Conservation (phyloP, 2,797 vertebrate species). For the Jordanella pulchra region DNA sequence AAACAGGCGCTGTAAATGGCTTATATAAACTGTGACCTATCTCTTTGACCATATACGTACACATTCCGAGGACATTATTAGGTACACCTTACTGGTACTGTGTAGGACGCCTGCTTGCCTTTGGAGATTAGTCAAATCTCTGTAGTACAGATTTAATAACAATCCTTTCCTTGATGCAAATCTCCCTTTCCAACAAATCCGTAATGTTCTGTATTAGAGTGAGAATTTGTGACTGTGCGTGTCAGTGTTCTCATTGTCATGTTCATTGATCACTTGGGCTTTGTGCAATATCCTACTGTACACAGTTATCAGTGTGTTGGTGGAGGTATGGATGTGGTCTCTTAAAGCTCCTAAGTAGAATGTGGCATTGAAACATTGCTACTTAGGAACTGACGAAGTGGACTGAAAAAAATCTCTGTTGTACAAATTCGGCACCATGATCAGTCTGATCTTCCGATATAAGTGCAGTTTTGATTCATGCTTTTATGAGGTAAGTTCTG, state of each 20-base stretch:
- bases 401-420: background rate
- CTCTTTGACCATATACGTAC: background rate
- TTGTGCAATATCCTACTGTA: background rate
- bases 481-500: background rate
- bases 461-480: background rate
- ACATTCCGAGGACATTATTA: background rate
- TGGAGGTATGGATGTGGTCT: background rate
- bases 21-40: background rate
- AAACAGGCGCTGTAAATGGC: conserved; percentile 20
- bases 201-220: background rate
- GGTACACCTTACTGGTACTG: background rate
- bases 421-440: background rate
- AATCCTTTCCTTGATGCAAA: conserved; percentile 1
- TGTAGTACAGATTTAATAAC: background rate
- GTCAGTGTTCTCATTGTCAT: background rate
- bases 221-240: background rate
- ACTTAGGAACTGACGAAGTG: background rate
- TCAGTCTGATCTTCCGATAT: background rate
- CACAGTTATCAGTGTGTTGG: background rate
- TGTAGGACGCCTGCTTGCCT: background rate
- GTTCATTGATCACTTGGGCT: background rate
- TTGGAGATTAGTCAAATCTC: background rate
- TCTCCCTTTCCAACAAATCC: background rate
- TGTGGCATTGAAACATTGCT: background rate
- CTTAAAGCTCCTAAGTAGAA: background rate